These are phyloP conservation scores for Leucozona laternaria DNA, from an alignment of 2,888 invertebrate species.

Conservation along the genomic window DNA sequence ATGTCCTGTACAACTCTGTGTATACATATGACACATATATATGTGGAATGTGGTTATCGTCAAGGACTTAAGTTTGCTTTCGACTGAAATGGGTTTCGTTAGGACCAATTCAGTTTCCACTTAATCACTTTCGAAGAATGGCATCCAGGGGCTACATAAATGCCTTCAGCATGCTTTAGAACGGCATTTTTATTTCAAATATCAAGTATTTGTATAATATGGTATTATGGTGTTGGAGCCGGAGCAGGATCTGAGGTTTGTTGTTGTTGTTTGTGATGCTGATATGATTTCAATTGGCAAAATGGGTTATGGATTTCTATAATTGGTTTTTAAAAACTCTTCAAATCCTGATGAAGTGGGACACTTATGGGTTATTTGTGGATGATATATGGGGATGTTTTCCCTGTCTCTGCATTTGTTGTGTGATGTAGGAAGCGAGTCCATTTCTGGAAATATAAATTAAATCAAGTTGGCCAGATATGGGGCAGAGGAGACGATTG, in stretches of 20 bases:
- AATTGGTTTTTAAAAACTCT: constrained; percentile 70
- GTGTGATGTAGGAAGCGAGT: constrained; percentile 3
- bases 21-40: constrained; percentile 1
- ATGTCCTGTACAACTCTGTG: not conserved
- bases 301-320: constrained; percentile 68
- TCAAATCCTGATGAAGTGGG: constrained; percentile 61
- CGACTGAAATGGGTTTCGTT: constrained; percentile 62
- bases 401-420: not conserved
- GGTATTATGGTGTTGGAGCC: not conserved
- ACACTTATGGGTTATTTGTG: constrained; percentile 53
- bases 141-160: constrained; percentile 16
- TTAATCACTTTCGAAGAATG: constrained; percentile 59
- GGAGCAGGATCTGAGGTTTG: not conserved
- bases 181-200: constrained; percentile 24
- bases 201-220: not conserved
- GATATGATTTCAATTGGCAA: constrained; percentile 68
- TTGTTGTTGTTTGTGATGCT: constrained; percentile 25
- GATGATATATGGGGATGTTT: constrained; percentile 26
- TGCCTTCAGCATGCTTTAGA: constrained; percentile 36
- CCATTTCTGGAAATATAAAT: constrained; percentile 19
- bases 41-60: constrained; percentile 31
- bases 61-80: constrained; percentile 65
- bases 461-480: not conserved
- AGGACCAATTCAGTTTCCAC: constrained; percentile 72
- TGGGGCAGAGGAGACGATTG: not conserved